Evolutionary conservation across 2,888 invertebrate genomes (phyloP), one percentile per base, ranked within the genome.

Genomic region (Desoria tigrina): DNA sequence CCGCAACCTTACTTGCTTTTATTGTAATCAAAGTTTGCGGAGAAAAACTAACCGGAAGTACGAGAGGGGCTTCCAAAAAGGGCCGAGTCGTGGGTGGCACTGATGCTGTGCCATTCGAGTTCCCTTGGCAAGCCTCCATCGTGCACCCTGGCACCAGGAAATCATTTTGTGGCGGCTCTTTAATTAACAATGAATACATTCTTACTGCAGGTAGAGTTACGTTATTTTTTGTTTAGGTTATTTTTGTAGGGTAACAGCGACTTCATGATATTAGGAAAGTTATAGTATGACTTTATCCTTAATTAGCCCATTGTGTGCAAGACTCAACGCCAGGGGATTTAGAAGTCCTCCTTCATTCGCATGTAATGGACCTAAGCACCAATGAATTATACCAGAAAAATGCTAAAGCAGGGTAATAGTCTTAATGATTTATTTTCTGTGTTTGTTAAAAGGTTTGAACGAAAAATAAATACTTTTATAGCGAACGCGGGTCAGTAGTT

Each of bases 51-150:
- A 21, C 45, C n/a, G n/a, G n/a, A n/a, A n/a, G n/a, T n/a, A n/a
- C n/a, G n/a, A n/a, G n/a, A n/a, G n/a, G n/a, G n/a, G n/a, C n/a
- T n/a, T n/a, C n/a, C 32, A 32, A 32, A 16, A n/a, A 45, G 39
- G 60, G 60, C 1, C 39, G 64, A 54, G 53, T 64, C 42, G 64
- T 64, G 18, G 64, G 64, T 7, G 64, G 64, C 3, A 32, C 42
- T 1, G 42, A 32, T 9, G 60, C 64, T 11, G 26, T 27, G 1
- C 39, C 45, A 1, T 57, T 51, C 28, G 66, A 66, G 27, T 66
- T 58, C 42, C 66, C 66, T 0, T 66, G 66, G 66, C 51, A 49
- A 14, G 53, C 57, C 0, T 61, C 37, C 1, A 53, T 66, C 4
- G 66, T 66, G 1, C 23, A n/a, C 21, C n/a, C 32, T 7, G 23